phyloP scores from a whole-genome alignment of 2,888 invertebrate genomes.

The Drosophila neutralis region DNA sequence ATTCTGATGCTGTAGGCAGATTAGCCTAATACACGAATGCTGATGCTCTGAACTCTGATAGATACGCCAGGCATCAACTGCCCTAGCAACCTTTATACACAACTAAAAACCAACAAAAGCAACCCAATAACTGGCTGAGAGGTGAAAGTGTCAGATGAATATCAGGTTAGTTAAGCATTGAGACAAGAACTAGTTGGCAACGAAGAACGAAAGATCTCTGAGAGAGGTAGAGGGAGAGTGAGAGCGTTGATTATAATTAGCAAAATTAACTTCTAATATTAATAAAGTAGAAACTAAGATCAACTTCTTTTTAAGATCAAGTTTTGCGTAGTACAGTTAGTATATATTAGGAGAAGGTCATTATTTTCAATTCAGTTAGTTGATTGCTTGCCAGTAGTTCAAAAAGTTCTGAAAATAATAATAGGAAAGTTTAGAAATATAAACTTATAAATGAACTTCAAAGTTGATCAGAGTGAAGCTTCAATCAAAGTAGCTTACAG shows the following conservation, averaged over 20 bases:
- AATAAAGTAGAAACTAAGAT: background rate
- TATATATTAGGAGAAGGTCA: background rate
- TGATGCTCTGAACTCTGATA: conserved; percentile 18
- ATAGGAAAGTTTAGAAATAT: background rate
- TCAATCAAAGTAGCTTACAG: background rate
- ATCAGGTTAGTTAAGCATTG: conserved; percentile 47
- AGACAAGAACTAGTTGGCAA: conserved; percentile 11
- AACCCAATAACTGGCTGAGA: conserved; percentile 44
- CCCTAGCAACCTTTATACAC: conserved; percentile 25
- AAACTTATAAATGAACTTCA: background rate
- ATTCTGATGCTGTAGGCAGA: conserved; percentile 38
- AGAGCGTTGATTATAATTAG: conserved; percentile 6
- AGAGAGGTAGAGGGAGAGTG: background rate
- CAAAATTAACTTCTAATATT: background rate
- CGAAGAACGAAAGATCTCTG: background rate
- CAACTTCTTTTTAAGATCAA: background rate
- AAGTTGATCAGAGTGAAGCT: background rate
- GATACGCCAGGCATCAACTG: conserved; percentile 23
- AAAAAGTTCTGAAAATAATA: background rate
- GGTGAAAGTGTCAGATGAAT: conserved; percentile 55
- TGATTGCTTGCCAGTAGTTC: background rate
- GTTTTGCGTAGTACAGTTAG: background rate
- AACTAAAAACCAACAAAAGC: conserved; percentile 2
- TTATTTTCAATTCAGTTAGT: background rate
- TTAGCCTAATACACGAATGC: conserved; percentile 23